Evolutionary conservation across 2,797 vertebrate species (phyloP).

Genomic region (Argya squamiceps): DNA sequence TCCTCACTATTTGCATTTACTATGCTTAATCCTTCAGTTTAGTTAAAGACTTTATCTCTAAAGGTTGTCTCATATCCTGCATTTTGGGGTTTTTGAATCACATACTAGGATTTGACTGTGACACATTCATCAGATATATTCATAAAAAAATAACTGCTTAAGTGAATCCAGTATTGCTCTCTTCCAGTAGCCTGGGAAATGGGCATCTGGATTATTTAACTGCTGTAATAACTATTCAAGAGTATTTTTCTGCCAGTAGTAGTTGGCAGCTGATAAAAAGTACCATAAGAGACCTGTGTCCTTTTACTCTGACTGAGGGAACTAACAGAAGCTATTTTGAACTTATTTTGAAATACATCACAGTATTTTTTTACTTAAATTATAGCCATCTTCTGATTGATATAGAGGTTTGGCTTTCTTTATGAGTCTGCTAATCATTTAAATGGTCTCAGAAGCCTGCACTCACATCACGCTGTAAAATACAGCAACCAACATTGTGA

Average conservation of each 20-base stretch:
- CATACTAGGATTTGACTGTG: not conserved
- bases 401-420: not conserved
- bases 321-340: not conserved
- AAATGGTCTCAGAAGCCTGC: not conserved
- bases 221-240: not conserved
- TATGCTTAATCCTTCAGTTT: not conserved
- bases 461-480: not conserved
- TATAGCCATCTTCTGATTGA: not conserved
- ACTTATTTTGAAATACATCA: not conserved
- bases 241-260: not conserved
- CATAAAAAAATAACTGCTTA: not conserved
- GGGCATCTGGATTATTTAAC: not conserved
- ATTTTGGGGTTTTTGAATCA: not conserved
- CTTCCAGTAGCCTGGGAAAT: not conserved
- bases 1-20: not conserved
- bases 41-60: not conserved
- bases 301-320: not conserved
- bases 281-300: not conserved
- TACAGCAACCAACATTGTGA: not conserved
- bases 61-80: not conserved
- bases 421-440: not conserved
- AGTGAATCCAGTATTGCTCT: not conserved
- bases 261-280: not conserved
- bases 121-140: not conserved
- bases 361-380: not conserved